A percentile compares a stretch with the other conserved stretches of the same genome.
Conservation (phyloP, 2,113 vertebrate species). For the Gorsachius goisagi region DNA sequence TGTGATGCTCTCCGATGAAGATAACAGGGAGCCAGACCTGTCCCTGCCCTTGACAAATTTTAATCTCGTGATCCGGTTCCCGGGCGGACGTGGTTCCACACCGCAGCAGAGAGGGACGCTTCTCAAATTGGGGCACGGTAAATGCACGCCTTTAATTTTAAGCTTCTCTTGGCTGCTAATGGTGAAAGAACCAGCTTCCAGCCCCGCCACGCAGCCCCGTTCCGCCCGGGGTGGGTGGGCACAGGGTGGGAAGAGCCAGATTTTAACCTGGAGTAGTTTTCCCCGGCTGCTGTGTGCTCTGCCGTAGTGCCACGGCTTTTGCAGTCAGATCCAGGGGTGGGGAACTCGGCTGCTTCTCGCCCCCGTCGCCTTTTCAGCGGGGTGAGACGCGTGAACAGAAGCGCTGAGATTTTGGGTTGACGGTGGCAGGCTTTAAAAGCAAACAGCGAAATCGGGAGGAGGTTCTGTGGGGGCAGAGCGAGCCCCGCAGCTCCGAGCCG, state of each 20-base stretch:
- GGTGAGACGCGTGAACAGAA: not conserved
- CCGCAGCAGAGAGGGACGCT: not conserved
- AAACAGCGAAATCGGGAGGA: not conserved
- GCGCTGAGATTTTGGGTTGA: not conserved
- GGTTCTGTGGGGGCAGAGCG: not conserved
- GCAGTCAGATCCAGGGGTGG: not conserved
- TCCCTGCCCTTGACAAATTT: not conserved
- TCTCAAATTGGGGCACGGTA: not conserved
- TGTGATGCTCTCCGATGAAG: not conserved
- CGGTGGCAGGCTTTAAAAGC: not conserved
- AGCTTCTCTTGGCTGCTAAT: not conserved
- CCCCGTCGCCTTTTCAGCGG: fast-evolving
- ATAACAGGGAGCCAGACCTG: not conserved
- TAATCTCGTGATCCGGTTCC: not conserved
- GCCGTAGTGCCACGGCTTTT: not conserved
- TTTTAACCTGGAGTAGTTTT: not conserved
- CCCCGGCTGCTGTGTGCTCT: not conserved
- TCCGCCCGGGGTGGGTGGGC: not conserved
- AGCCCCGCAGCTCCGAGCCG: not conserved
- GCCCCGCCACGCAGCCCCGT: fast-evolving
- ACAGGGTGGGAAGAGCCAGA: not conserved
- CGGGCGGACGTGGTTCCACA: not conserved
- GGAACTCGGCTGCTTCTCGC: not conserved
- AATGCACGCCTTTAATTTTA: not conserved
- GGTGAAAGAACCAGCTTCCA: not conserved